Conservation (phyloP, 2,888 invertebrate genomes). For the Hemithea aestivaria region DNA sequence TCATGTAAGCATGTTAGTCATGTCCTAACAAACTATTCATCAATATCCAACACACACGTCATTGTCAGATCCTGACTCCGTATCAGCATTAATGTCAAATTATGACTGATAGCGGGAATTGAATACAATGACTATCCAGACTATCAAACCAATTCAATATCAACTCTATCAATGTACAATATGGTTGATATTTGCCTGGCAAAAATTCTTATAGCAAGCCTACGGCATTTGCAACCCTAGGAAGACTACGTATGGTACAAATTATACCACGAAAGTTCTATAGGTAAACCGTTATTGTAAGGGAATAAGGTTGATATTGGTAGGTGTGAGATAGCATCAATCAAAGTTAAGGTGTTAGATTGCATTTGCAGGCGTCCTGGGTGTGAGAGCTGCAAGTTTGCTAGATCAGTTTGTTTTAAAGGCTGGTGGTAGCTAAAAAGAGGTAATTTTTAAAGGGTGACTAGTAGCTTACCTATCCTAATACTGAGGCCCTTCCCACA, state of each 20-base stretch:
- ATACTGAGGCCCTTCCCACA: no score
- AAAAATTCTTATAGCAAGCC: not conserved
- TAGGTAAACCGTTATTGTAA: not conserved
- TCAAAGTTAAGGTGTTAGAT: conserved; percentile 14
- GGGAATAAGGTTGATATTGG: conserved; percentile 6
- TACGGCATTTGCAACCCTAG: not conserved
- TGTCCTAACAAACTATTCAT: conserved; percentile 6
- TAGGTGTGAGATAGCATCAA: conserved; percentile 10
- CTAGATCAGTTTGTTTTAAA: not conserved
- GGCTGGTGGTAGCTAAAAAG: no score
- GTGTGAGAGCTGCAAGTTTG: not conserved
- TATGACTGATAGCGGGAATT: conserved; percentile 50
- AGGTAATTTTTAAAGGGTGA: no score
- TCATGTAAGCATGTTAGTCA: not conserved
- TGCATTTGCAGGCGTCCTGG: conserved; percentile 14
- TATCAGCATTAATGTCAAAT: conserved; percentile 48
- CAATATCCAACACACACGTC: conserved; percentile 14
- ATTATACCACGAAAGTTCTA: not conserved
- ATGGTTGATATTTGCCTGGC: not conserved
- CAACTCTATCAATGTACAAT: not conserved
- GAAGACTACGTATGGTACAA: not conserved
- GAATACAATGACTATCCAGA: conserved; percentile 5
- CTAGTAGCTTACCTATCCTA: no score
- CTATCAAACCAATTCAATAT: not conserved
- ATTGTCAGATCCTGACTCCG: conserved; percentile 16